Conservation (phyloP, 2,113 vertebrate species). For the Thamnaconus septentrionalis region DNA sequence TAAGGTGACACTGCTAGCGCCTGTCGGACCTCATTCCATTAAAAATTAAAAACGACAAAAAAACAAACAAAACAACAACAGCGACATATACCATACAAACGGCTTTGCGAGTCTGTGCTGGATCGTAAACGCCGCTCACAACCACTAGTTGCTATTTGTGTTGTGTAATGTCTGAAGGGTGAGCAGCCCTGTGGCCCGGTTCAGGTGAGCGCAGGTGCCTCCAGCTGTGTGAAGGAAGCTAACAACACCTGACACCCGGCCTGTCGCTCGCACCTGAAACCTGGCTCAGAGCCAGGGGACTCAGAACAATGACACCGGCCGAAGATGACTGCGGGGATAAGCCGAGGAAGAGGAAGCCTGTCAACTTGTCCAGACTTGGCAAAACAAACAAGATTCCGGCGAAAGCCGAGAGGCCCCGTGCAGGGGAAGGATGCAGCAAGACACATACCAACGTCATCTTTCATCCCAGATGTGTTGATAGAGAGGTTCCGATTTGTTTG, state of each 20-base stretch:
- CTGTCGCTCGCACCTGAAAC: constrained; percentile 44
- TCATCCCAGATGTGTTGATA: too few relatives aligned
- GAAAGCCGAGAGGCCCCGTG: too few relatives aligned
- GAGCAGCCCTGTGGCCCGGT: neutral
- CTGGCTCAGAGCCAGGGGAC: constrained; percentile 47
- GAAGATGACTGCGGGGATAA: constrained; percentile 51
- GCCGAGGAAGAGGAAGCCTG: constrained; percentile 50
- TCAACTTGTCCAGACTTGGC: too few relatives aligned
- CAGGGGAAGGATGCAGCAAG: too few relatives aligned
- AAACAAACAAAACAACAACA: too few relatives aligned
- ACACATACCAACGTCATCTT: too few relatives aligned
- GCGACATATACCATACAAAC: too few relatives aligned
- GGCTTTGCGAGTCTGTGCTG: too few relatives aligned
- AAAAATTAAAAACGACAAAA: neutral
- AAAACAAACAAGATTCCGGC: too few relatives aligned
- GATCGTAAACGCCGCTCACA: too few relatives aligned
- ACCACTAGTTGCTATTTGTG: neutral
- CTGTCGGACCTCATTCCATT: constrained; percentile 18
- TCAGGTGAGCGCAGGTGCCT: neutral
- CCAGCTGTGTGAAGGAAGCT: constrained; percentile 1
- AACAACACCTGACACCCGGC: constrained; percentile 48
- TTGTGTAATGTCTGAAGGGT: constrained; percentile 14
- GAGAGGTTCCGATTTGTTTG: neutral
- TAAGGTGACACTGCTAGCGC: neutral
- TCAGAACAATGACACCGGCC: constrained; percentile 37